Evolutionary conservation across 2,797 vertebrate species (phyloP).

Genomic region (Lateolabrax maculatus): DNA sequence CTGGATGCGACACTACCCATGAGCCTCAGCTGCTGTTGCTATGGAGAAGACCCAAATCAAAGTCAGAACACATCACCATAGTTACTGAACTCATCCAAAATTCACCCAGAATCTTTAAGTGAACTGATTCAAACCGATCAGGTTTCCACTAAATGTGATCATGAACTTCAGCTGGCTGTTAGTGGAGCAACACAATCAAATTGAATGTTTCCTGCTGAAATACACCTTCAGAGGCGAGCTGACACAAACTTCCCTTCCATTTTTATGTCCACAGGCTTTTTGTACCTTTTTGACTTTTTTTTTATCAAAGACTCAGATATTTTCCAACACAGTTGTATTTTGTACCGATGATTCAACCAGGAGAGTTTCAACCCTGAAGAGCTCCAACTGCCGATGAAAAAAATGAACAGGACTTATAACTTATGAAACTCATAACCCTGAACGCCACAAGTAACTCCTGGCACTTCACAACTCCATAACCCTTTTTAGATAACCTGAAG

Average conservation of each 20-base stretch:
- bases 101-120: not conserved
- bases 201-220: not conserved
- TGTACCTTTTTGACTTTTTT: not conserved
- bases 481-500: not conserved
- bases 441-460: not conserved
- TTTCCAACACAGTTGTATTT: slow-evolving; percentile 3
- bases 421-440: not conserved
- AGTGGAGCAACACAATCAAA: not conserved
- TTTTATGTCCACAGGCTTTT: not conserved
- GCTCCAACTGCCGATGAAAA: not conserved
- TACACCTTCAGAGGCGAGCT: not conserved
- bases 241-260: not conserved
- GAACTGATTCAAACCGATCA: not conserved
- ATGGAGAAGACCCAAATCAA: not conserved
- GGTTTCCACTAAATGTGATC: not conserved
- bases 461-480: not conserved
- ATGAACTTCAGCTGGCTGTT: not conserved
- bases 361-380: not conserved
- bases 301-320: not conserved
- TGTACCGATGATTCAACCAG: not conserved
- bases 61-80: not conserved
- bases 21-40: not conserved
- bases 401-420: not conserved
- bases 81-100: not conserved
- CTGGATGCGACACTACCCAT: not conserved